phyloP scores from a whole-genome alignment of 2,888 invertebrate genomes.

The Piscicola geometra region DNA sequence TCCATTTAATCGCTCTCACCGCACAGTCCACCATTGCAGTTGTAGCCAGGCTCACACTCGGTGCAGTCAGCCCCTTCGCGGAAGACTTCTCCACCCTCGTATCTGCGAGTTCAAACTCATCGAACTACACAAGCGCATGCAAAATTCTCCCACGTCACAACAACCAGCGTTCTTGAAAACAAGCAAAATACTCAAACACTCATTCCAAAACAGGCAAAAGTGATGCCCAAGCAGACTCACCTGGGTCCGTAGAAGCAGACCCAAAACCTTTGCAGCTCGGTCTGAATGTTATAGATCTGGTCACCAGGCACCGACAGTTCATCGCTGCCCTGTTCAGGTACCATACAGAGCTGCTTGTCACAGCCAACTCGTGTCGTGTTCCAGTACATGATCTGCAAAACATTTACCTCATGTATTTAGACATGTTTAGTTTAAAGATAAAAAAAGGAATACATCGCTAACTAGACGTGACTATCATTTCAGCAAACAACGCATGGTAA shows the following conservation, averaged over 20 bases:
- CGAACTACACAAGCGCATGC: no score
- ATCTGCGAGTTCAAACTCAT: neutral
- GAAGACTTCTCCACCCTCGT: neutral
- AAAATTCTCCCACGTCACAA: no score
- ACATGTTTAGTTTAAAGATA: no score
- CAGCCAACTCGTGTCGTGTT: neutral
- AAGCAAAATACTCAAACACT: no score
- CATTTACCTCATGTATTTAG: no score
- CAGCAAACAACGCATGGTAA: no score
- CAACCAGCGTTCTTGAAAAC: no score
- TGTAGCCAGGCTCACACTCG: neutral
- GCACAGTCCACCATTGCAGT: constrained; percentile 5
- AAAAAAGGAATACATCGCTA: no score
- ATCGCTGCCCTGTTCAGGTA: neutral
- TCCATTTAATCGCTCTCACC: neutral
- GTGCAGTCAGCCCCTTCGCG: neutral
- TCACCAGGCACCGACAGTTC: neutral
- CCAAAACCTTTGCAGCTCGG: neutral
- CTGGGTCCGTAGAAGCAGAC: neutral
- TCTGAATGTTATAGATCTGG: neutral
- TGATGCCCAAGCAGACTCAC: neutral
- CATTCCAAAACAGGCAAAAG: no score
- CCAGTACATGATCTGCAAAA: constrained; percentile 7
- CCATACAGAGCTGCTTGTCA: neutral
- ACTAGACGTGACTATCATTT: no score